phyloP scores from a whole-genome alignment of 2,797 vertebrate genomes.

The Megaceryle alcyon region DNA sequence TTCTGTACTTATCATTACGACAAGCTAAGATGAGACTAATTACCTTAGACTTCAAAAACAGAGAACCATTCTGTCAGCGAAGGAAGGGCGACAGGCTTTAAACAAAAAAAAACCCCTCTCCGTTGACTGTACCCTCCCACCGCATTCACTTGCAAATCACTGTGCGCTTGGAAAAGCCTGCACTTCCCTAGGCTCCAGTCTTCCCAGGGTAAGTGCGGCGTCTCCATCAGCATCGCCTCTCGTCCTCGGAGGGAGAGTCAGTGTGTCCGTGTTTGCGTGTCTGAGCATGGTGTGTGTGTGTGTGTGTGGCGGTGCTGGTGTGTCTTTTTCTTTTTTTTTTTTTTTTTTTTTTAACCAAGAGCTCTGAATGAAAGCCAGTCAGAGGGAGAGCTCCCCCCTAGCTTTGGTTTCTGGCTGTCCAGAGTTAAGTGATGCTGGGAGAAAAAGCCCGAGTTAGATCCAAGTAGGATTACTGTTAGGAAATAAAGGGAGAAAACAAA shows the following conservation, averaged over 20 bases:
- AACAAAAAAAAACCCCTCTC: conserved; percentile 41
- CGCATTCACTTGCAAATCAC: conserved; percentile 85
- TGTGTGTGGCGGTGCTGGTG: too few species aligned
- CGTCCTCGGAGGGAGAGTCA: not conserved
- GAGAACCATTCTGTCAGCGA: conserved; percentile 72
- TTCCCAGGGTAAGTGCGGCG: conserved; percentile 76
- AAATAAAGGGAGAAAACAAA: conserved; percentile 72
- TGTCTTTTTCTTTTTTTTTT: not conserved
- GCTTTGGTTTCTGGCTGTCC: conserved; percentile 82
- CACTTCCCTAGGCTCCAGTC: conserved; percentile 65
- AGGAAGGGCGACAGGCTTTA: conserved; percentile 68
- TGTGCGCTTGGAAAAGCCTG: conserved; percentile 68
- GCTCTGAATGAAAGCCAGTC: conserved; percentile 90
- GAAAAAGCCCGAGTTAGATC: conserved; percentile 80
- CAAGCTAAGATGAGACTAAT: conserved; percentile 62
- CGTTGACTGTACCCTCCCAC: conserved; percentile 74
- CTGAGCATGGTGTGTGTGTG: not conserved
- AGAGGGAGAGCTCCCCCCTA: conserved; percentile 81
- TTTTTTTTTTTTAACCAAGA: conserved; percentile 69
- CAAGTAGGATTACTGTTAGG: conserved; percentile 74
- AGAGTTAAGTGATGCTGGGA: conserved; percentile 88
- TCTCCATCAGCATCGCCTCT: conserved; percentile 65
- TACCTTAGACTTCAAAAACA: conserved; percentile 72
- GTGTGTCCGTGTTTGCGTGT: not conserved
- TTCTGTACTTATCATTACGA: not conserved